Evolutionary conservation across 1,140 invertebrate genomes (phyloP).

Genomic region (Achroia grisella): DNA sequence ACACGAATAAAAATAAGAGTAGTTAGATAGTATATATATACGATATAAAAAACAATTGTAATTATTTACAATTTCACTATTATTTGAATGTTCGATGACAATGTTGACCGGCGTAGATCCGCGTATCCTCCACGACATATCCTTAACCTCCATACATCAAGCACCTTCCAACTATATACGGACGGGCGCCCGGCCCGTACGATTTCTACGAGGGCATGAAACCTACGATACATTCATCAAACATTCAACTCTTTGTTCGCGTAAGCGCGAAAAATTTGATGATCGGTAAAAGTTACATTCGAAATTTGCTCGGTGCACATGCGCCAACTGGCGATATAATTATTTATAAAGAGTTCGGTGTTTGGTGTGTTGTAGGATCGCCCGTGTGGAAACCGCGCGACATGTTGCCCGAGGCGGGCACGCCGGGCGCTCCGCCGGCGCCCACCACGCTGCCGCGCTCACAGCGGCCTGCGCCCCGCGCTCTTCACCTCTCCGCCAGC

Average conservation of each 20-base stretch:
- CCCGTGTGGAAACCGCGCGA: slow-evolving; percentile 94
- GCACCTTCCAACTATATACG: background rate
- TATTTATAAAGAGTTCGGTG: slow-evolving; percentile 72
- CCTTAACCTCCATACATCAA: too few relatives aligned
- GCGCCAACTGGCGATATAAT: slow-evolving; percentile 16
- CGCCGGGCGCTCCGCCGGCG: slow-evolving; percentile 25
- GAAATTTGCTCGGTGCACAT: slow-evolving; percentile 25
- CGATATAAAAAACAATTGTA: background rate
- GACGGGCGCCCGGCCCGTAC: slow-evolving; percentile 14
- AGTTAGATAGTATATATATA: background rate
- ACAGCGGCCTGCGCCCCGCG: slow-evolving; percentile 65
- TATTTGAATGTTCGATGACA: slow-evolving; percentile 70
- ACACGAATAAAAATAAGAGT: background rate
- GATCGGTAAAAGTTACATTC: slow-evolving; percentile 28
- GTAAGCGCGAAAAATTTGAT: slow-evolving; percentile 20
- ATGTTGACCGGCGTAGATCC: slow-evolving; percentile 43
- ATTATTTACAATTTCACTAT: background rate
- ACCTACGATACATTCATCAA: slow-evolving; percentile 69
- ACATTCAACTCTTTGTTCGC: slow-evolving; percentile 73
- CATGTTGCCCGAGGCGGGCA: slow-evolving; percentile 66
- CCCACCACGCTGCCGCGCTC: slow-evolving; percentile 69
- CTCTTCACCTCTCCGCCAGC: slow-evolving; percentile 62
- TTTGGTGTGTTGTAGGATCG: slow-evolving; percentile 84
- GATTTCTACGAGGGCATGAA: slow-evolving; percentile 23
- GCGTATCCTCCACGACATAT: slow-evolving; percentile 2